These are phyloP conservation scores for Callitettix versicolor DNA, from an alignment of 1,140 invertebrate genomes.

Conservation along the genomic window DNA sequence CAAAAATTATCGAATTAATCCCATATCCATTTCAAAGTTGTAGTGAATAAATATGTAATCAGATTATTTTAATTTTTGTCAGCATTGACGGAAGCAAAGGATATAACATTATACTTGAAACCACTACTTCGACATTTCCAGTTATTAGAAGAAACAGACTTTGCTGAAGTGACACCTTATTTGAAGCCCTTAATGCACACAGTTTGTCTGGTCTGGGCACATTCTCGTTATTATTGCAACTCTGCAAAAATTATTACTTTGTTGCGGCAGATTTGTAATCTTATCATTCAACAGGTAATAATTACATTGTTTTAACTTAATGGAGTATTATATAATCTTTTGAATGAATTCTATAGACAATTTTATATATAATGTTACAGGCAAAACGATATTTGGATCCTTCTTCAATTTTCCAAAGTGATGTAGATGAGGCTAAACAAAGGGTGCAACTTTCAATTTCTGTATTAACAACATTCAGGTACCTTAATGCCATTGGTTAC, in stretches of 20 bases:
- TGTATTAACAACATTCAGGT: slow-evolving; percentile 46
- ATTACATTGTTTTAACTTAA: neutral
- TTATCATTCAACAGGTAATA: slow-evolving; percentile 69
- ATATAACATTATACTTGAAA: slow-evolving; percentile 77
- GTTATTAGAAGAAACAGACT: slow-evolving; percentile 73
- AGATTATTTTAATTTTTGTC: too few species aligned
- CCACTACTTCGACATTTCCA: slow-evolving; percentile 73
- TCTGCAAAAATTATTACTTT: slow-evolving; percentile 81
- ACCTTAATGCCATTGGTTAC: slow-evolving; percentile 1
- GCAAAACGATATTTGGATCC: slow-evolving; percentile 77
- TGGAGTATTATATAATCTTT: neutral
- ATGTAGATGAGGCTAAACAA: slow-evolving; percentile 77
- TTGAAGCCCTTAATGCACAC: slow-evolving; percentile 71
- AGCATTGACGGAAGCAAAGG: slow-evolving; percentile 80
- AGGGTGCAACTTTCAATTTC: slow-evolving; percentile 62
- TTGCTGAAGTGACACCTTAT: slow-evolving; percentile 61
- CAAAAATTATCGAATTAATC: too few species aligned
- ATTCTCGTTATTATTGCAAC: slow-evolving; percentile 81
- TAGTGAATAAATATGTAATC: too few species aligned
- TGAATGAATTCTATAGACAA: too few species aligned
- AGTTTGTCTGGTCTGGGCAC: slow-evolving; percentile 79
- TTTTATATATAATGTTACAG: slow-evolving; percentile 36
- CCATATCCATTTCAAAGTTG: too few species aligned
- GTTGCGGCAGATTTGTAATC: slow-evolving; percentile 80
- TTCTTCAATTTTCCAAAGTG: slow-evolving; percentile 79